Conservation (phyloP, 2,797 vertebrate genomes). For the Coregonus sp. region DNA sequence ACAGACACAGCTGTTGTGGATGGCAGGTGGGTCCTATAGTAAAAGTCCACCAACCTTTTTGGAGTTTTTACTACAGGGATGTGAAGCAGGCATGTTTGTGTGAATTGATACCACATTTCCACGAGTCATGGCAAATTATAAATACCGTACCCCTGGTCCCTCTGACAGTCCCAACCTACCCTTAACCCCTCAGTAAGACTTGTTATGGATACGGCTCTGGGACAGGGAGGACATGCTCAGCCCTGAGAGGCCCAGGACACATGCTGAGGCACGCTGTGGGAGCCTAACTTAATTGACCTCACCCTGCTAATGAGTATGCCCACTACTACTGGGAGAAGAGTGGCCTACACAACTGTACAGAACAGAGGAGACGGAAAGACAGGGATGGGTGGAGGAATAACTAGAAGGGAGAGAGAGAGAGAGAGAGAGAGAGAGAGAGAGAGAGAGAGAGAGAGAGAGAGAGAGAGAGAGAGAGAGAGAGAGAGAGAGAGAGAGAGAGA, state of each 20-base stretch:
- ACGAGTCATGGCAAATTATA: background rate
- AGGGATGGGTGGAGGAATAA: background rate
- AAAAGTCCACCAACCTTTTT: slow-evolving; percentile 44
- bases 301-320: no score
- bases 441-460: no score
- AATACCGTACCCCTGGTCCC: background rate
- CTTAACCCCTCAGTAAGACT: background rate
- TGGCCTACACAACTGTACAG: no score
- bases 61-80: background rate
- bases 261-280: background rate
- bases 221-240: background rate
- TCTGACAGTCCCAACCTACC: background rate
- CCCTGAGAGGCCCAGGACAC: background rate
- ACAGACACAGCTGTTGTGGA: slow-evolving; percentile 28
- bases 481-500: no score
- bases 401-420: background rate
- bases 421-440: no score
- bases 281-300: background rate
- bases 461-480: no score
- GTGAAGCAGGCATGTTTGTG: background rate
- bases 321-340: background rate
- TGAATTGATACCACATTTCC: slow-evolving; percentile 1
- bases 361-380: background rate
- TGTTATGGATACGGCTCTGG: background rate
- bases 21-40: slow-evolving; percentile 50